These are phyloP conservation scores for Rhinophrynus dorsalis DNA, from an alignment of 2,797 vertebrate species.

Conservation along the genomic window DNA sequence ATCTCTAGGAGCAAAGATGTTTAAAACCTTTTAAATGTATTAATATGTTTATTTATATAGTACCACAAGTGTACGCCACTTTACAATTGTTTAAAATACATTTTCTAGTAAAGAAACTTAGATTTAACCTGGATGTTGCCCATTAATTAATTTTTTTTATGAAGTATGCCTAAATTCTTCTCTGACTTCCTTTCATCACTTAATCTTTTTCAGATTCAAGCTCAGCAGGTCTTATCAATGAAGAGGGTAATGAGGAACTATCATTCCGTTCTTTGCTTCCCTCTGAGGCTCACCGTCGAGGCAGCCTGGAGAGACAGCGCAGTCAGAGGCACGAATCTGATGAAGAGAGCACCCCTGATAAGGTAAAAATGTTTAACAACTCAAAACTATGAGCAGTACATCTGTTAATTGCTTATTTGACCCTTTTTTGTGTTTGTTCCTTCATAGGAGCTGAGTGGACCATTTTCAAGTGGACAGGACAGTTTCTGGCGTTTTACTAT, in stretches of 20 bases:
- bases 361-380: constrained; percentile 53
- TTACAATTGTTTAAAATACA: too few relatives aligned
- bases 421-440: neutral
- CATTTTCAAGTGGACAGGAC: constrained; percentile 89
- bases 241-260: constrained; percentile 92
- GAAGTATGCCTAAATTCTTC: too few relatives aligned
- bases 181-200: too few relatives aligned
- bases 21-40: too few relatives aligned
- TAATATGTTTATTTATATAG: too few relatives aligned
- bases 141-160: too few relatives aligned
- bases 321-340: constrained; percentile 82
- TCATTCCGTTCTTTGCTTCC: constrained; percentile 93
- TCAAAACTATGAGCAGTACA: too few relatives aligned
- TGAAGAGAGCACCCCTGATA: constrained; percentile 76
- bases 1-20: too few relatives aligned
- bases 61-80: too few relatives aligned
- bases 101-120: too few relatives aligned
- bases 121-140: too few relatives aligned
- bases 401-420: too few relatives aligned
- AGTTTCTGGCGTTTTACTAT: constrained; percentile 97
- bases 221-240: constrained; percentile 70
- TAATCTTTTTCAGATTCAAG: neutral
- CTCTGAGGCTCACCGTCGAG: constrained; percentile 91
- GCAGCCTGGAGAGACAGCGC: constrained; percentile 86
- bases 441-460: constrained; percentile 77